phyloP scores from a whole-genome alignment of 2,888 invertebrate genomes.

The Apotomis betuletana region DNA sequence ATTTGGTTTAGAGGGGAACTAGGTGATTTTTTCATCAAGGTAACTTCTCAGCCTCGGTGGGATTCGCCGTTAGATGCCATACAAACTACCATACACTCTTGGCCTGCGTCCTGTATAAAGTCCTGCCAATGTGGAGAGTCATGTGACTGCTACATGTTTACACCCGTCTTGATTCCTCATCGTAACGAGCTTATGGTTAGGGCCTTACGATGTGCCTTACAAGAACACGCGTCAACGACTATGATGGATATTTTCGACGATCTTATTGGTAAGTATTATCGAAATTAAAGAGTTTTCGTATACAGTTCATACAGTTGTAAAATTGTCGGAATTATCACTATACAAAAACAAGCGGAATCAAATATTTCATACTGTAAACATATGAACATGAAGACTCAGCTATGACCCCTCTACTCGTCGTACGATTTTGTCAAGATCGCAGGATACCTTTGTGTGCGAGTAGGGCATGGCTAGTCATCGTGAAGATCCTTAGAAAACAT shows the following conservation, averaged over 20 bases:
- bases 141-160: constrained; percentile 74
- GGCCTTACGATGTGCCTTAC: constrained; percentile 67
- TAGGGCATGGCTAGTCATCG: no score
- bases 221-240: constrained; percentile 67
- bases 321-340: no score
- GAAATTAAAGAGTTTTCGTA: no score
- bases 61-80: constrained; percentile 70
- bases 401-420: no score
- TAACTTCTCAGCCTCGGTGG: constrained; percentile 73
- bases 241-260: constrained; percentile 72
- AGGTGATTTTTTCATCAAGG: constrained; percentile 73
- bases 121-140: constrained; percentile 73
- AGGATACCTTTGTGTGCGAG: no score
- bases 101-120: constrained; percentile 73
- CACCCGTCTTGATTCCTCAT: constrained; percentile 68
- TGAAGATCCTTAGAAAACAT: no score
- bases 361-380: no score
- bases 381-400: no score
- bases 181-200: constrained; percentile 73
- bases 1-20: constrained; percentile 72
- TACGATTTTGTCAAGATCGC: no score
- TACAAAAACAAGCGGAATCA: no score
- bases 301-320: no score
- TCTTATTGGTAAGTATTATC: constrained; percentile 62
- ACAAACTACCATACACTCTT: constrained; percentile 61